A percentile compares a stretch with the other conserved stretches of the same genome.
These are phyloP conservation scores for Drosophila prosaltans DNA, from an alignment of 1,140 invertebrate genomes.

Conservation along the genomic window DNA sequence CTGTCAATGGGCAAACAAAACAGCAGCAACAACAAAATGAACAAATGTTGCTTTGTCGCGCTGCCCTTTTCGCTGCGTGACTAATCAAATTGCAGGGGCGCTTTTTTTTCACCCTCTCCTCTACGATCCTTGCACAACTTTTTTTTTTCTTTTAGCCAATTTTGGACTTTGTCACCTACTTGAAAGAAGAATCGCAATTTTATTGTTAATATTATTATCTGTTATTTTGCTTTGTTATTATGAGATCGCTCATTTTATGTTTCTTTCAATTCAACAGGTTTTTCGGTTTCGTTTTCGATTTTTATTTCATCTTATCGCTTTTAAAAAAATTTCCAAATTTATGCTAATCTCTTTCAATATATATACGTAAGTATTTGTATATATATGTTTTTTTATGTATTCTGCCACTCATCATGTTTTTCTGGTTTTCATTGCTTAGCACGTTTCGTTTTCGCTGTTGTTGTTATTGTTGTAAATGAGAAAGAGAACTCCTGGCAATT, in stretches of 20 bases:
- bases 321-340: conserved; percentile 63
- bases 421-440: conserved; percentile 54
- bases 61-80: conserved; percentile 7
- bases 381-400: conserved; percentile 28
- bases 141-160: neutral
- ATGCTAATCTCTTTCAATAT: conserved; percentile 47
- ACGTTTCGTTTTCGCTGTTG: conserved; percentile 28
- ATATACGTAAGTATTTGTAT: conserved; percentile 8
- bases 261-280: conserved; percentile 63
- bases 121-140: conserved; percentile 16
- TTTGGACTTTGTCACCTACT: conserved; percentile 38
- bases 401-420: conserved; percentile 60
- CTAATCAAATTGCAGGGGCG: conserved; percentile 12
- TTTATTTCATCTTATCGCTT: conserved; percentile 44
- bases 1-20: conserved; percentile 50
- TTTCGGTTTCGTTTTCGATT: conserved; percentile 36
- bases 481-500: conserved; percentile 1
- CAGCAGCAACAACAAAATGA: conserved; percentile 13
- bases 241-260: conserved; percentile 6
- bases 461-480: neutral
- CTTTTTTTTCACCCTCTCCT: conserved; percentile 19
- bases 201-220: conserved; percentile 30
- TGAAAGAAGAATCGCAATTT: conserved; percentile 58
- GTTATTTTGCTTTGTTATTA: conserved; percentile 1
- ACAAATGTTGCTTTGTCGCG: neutral